phyloP scores from a whole-genome alignment of 2,888 invertebrate species.

The Zaprionus obscuricornis region DNA sequence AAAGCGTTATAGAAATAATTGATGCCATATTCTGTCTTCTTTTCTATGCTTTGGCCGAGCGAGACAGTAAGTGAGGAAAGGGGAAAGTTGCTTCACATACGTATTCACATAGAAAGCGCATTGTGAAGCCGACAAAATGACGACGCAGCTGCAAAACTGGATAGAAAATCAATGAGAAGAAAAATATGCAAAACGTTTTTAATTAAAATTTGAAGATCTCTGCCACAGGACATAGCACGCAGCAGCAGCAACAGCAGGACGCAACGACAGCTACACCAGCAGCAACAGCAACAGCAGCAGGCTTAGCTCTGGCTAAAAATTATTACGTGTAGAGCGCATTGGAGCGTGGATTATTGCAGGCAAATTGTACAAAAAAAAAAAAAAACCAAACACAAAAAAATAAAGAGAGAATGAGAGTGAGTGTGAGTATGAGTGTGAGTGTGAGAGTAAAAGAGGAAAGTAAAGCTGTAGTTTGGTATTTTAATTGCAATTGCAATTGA shows the following conservation, averaged over 20 bases:
- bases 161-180: slow-evolving; percentile 49
- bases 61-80: no score
- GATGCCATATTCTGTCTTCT: no score
- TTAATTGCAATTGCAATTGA: slow-evolving; percentile 59
- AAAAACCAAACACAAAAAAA: slow-evolving; percentile 10
- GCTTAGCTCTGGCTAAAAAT: slow-evolving; percentile 47
- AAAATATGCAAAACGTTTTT: slow-evolving; percentile 66
- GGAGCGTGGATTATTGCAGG: slow-evolving; percentile 53
- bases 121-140: slow-evolving; percentile 9
- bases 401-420: no score
- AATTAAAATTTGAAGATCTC: slow-evolving; percentile 71
- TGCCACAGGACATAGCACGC: background rate
- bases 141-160: background rate
- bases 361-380: slow-evolving; percentile 19
- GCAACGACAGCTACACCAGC: no score
- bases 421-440: no score
- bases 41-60: no score
- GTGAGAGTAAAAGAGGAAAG: background rate
- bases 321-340: slow-evolving; percentile 47
- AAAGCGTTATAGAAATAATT: slow-evolving; percentile 39
- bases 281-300: slow-evolving; percentile 8
- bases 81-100: no score
- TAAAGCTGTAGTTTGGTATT: slow-evolving; percentile 30
- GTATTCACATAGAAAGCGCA: slow-evolving; percentile 36
- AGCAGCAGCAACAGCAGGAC: slow-evolving; percentile 12